These are phyloP conservation scores for Poicephalus meyeri DNA, from an alignment of 2,113 vertebrate genomes.

Conservation along the genomic window DNA sequence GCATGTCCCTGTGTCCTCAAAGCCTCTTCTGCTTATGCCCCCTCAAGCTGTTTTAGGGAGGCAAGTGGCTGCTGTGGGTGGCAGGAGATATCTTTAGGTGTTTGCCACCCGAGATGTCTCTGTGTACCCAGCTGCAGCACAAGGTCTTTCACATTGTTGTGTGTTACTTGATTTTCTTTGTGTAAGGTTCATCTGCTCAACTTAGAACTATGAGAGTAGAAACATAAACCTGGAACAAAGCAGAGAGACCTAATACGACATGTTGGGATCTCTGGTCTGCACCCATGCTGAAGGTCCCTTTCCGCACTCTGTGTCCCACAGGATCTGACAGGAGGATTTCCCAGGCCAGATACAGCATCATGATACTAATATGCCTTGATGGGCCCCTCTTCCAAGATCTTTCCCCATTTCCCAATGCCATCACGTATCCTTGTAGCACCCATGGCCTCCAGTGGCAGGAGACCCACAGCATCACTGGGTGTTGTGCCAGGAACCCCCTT, in stretches of 20 bases:
- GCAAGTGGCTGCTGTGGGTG: background rate
- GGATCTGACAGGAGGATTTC: background rate
- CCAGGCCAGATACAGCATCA: background rate
- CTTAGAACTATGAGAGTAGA: background rate
- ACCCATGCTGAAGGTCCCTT: background rate
- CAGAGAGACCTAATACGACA: background rate
- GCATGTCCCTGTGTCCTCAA: background rate
- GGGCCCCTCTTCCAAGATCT: background rate
- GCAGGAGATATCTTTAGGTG: conserved; percentile 32
- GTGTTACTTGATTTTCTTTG: background rate
- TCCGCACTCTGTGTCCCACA: background rate
- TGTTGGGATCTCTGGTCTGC: background rate
- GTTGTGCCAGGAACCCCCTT: background rate
- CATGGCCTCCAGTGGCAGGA: background rate
- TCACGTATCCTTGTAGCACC: background rate
- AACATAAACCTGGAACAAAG: background rate
- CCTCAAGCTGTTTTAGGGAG: background rate
- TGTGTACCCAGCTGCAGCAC: background rate
- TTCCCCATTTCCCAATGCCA: background rate
- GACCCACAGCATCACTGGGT: background rate
- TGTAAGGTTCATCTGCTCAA: background rate
- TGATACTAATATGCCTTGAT: background rate
- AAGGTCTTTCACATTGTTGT: background rate
- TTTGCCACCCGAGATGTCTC: background rate
- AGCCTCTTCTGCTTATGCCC: background rate